These are phyloP conservation scores for Drosophila heteroneura DNA, from an alignment of 2,888 invertebrate species.

Conservation along the genomic window DNA sequence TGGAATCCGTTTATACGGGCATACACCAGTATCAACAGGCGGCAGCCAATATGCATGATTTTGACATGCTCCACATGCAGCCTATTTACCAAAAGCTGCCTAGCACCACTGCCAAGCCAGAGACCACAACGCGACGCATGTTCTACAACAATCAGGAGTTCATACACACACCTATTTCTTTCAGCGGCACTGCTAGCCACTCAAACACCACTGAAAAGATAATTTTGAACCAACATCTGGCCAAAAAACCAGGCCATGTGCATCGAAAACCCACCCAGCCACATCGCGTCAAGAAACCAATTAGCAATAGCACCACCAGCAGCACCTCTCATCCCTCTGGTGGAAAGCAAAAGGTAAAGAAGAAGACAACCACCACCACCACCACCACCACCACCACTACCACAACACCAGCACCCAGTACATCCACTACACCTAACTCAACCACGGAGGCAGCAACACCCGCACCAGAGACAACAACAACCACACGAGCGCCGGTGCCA, in stretches of 20 bases:
- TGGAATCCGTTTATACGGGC: constrained; percentile 82
- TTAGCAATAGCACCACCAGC: constrained; percentile 23
- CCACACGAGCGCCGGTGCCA: constrained; percentile 24
- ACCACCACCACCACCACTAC: constrained; percentile 29
- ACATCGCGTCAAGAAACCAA: constrained; percentile 79
- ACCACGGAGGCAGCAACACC: constrained; percentile 31
- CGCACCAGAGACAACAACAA: constrained; percentile 39
- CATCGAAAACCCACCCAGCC: constrained; percentile 69
- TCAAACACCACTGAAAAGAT: constrained; percentile 45
- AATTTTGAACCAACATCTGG: constrained; percentile 41
- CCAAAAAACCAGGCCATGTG: constrained; percentile 66
- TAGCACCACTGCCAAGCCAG: constrained; percentile 51
- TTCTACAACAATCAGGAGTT: constrained; percentile 83
- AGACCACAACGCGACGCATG: constrained; percentile 78
- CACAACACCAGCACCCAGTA: constrained; percentile 26
- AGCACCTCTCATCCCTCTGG: constrained; percentile 38
- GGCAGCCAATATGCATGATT: constrained; percentile 76
- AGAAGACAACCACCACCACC: constrained; percentile 62
- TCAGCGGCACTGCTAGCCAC: constrained; percentile 14
- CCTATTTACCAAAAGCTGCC: constrained; percentile 79
- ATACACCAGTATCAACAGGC: constrained; percentile 82
- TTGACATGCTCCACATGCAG: constrained; percentile 80
- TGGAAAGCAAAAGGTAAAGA: constrained; percentile 79
- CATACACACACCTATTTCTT: constrained; percentile 66
- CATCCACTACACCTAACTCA: constrained; percentile 17